A percentile compares a stretch with the other conserved stretches of the same genome.
Conservation (phyloP, 2,113 vertebrate species). For the Rhinoptilus africanus region DNA sequence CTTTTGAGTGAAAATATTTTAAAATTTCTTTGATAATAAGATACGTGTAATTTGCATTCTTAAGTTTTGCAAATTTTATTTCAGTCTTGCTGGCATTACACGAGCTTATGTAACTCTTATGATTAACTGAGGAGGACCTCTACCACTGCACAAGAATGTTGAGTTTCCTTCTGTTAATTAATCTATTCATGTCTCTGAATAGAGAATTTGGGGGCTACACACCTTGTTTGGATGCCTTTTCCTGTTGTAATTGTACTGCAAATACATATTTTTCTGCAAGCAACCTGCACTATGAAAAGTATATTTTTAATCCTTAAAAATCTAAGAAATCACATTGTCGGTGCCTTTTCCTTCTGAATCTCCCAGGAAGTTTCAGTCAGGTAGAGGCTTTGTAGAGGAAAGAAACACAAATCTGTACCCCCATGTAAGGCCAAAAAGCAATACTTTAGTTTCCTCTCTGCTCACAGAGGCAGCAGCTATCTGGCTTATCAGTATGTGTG, state of each 20-base stretch:
- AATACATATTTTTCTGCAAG: not conserved
- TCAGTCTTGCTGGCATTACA: not conserved
- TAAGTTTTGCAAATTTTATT: not conserved
- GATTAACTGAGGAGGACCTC: not conserved
- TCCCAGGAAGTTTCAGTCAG: not conserved
- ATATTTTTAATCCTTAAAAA: not conserved
- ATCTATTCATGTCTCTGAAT: not conserved
- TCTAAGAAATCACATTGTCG: not conserved
- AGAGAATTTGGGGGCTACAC: not conserved
- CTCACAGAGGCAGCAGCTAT: not conserved
- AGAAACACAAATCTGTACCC: not conserved
- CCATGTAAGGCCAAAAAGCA: not conserved
- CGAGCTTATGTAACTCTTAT: not conserved
- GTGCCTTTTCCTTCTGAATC: not conserved
- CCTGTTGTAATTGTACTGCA: not conserved
- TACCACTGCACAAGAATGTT: not conserved
- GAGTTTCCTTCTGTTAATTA: not conserved
- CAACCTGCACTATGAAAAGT: not conserved
- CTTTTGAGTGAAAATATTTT: not conserved
- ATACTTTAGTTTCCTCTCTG: not conserved
- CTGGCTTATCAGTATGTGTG: not conserved
- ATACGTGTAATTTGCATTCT: not conserved
- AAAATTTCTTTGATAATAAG: not conserved
- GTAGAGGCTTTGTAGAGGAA: not conserved
- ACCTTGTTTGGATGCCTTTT: not conserved